Conservation (phyloP, 1,140 invertebrate species). For the Diuraphis noxia region DNA sequence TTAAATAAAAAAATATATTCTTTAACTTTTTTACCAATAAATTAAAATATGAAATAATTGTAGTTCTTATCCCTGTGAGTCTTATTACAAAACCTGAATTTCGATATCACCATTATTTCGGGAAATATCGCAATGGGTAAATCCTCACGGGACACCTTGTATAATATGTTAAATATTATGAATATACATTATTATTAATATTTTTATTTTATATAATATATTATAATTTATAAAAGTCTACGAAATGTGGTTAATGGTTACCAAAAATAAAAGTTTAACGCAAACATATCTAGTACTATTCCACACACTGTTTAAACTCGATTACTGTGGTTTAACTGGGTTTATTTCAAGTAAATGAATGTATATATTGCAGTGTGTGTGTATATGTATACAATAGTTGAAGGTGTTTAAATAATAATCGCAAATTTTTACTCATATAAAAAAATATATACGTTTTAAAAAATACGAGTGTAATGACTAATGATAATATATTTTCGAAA, state of each 20-base stretch:
- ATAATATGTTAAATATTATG: too few relatives aligned
- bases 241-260: neutral
- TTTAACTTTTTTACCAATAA: too few relatives aligned
- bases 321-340: neutral
- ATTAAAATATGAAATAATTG: too few relatives aligned
- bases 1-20: too few relatives aligned
- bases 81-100: too few relatives aligned
- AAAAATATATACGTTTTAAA: neutral
- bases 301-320: neutral
- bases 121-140: too few relatives aligned
- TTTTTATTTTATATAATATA: too few relatives aligned
- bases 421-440: neutral
- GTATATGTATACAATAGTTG: neutral
- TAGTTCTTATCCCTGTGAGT: too few relatives aligned
- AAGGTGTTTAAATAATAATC: neutral
- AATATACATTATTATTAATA: too few relatives aligned
- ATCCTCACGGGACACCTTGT: too few relatives aligned
- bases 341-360: neutral
- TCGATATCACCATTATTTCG: too few relatives aligned
- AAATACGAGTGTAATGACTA: too few relatives aligned
- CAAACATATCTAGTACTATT: neutral
- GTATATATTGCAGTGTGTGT: neutral
- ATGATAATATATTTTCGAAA: conserved; percentile 9
- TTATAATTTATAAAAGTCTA: neutral
- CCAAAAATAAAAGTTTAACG: neutral